Conservation (phyloP, 2,113 vertebrate genomes). For the Agapornis roseicollis region DNA sequence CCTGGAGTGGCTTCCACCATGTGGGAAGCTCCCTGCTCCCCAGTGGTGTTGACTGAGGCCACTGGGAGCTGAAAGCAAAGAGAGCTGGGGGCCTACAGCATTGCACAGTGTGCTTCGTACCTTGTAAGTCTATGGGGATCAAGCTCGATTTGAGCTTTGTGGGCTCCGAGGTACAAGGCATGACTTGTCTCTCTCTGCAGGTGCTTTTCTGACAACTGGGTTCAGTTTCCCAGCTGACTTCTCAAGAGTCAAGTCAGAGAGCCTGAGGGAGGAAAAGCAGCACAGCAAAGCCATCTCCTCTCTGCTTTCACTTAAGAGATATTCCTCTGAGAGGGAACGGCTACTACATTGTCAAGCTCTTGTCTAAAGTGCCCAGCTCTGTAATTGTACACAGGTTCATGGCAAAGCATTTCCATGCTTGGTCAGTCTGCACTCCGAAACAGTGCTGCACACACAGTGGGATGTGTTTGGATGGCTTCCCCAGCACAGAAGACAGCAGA, state of each 20-base stretch:
- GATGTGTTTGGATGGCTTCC: fast-evolving
- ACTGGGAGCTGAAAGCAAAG: constrained; percentile 45
- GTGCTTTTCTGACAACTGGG: constrained; percentile 55
- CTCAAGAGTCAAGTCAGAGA: constrained; percentile 27
- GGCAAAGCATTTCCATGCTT: neutral
- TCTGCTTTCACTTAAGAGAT: constrained; percentile 24
- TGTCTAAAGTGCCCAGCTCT: neutral
- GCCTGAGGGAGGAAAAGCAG: constrained; percentile 48
- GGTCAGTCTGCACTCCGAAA: neutral
- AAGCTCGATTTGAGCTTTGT: neutral
- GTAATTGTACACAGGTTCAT: neutral
- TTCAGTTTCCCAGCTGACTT: constrained; percentile 42
- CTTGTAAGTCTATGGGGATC: constrained; percentile 7
- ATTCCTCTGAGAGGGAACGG: neutral
- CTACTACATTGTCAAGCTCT: neutral
- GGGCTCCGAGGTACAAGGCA: constrained; percentile 14
- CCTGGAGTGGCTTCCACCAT: neutral
- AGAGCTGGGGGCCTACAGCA: constrained; percentile 4
- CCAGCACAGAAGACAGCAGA: fast-evolving
- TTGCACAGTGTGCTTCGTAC: neutral
- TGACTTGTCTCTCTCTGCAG: constrained; percentile 34
- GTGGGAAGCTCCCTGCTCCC: neutral
- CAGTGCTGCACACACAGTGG: fast-evolving
- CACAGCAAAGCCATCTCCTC: constrained; percentile 43
- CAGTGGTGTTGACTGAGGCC: neutral